Evolutionary conservation across 2,113 vertebrate genomes (phyloP).

Genomic region (Spea multiplicata): DNA sequence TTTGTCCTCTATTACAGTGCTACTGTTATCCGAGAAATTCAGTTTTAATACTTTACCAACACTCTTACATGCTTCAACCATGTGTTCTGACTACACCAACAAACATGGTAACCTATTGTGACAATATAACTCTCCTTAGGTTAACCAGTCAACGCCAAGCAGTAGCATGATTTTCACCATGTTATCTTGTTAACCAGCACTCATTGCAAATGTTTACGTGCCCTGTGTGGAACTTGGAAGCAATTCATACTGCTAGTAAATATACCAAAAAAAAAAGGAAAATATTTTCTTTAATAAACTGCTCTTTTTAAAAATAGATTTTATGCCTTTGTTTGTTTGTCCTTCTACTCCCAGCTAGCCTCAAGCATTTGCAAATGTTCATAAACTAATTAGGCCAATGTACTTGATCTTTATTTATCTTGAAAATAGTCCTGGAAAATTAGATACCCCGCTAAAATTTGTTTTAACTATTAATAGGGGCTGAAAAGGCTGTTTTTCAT

Average conservation of each 20-base stretch:
- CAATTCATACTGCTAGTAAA: not conserved
- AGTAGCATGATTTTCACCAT: too few relatives aligned
- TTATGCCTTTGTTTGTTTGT: not conserved
- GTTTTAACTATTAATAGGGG: not conserved
- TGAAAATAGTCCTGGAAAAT: constrained; percentile 36
- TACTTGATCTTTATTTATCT: constrained; percentile 32
- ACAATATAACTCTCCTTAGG: too few relatives aligned
- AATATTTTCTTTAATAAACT: constrained; percentile 29
- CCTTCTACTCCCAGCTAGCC: constrained; percentile 12
- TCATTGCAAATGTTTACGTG: not conserved
- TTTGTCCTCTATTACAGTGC: too few relatives aligned
- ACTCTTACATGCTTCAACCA: too few relatives aligned
- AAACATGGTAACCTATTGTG: too few relatives aligned
- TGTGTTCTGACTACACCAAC: too few relatives aligned
- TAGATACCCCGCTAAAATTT: not conserved
- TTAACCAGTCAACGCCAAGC: too few relatives aligned
- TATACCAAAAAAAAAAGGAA: not conserved
- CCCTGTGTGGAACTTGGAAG: constrained; percentile 6
- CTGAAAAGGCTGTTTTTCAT: too few relatives aligned
- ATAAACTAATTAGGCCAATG: constrained; percentile 6
- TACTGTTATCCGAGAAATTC: too few relatives aligned
- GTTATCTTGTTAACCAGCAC: too few relatives aligned
- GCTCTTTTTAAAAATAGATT: not conserved
- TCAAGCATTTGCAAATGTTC: constrained; percentile 4
- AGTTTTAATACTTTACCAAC: too few relatives aligned